phyloP scores from a whole-genome alignment of 2,113 vertebrate genomes.

The Chionomys nivalis region DNA sequence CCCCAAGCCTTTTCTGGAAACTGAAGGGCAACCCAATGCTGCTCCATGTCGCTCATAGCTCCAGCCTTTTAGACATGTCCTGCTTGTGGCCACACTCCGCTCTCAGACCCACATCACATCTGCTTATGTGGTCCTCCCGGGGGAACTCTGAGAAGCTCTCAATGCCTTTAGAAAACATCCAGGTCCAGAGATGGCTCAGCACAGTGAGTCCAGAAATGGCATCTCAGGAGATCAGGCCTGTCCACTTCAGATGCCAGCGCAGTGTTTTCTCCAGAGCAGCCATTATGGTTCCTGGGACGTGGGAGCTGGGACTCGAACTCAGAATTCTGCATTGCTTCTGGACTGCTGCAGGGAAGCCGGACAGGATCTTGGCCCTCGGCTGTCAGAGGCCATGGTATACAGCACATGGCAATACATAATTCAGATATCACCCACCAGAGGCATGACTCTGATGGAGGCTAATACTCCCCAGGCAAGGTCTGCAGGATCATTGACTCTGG shows the following conservation, averaged over 20 bases:
- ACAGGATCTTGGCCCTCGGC: background rate
- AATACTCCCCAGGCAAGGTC: no score
- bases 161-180: background rate
- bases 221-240: background rate
- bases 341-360: background rate
- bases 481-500: no score
- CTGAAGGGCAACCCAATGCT: background rate
- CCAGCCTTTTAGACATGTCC: background rate
- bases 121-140: background rate
- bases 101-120: background rate
- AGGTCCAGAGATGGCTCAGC: background rate
- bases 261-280: constrained; percentile 21
- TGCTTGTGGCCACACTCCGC: background rate
- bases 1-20: background rate
- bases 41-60: background rate
- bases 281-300: background rate
- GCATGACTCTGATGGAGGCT: no score
- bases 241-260: background rate
- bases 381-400: no score
- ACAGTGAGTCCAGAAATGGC: background rate
- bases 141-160: background rate
- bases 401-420: no score
- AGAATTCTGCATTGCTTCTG: background rate
- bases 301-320: background rate
- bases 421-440: no score